phyloP scores from a whole-genome alignment of 2,888 invertebrate species.

The Chrysotoxum bicinctum region DNA sequence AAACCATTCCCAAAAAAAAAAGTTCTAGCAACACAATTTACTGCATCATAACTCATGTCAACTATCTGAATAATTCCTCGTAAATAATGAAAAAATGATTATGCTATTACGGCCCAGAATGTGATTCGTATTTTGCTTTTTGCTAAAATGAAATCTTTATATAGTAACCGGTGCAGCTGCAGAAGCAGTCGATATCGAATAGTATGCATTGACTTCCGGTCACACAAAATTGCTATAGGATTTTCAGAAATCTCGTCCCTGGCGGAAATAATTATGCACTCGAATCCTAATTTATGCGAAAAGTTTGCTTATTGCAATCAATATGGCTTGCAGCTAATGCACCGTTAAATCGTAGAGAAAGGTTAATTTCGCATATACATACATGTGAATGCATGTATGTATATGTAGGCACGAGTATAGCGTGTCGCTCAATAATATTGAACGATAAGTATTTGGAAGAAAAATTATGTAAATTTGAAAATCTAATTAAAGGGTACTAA shows the following conservation, averaged over 20 bases:
- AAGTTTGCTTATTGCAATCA: constrained; percentile 22
- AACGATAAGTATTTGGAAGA: not conserved
- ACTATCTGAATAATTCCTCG: constrained; percentile 41
- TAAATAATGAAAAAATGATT: constrained; percentile 51
- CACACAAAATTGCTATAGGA: not conserved
- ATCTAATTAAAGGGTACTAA: too few species aligned
- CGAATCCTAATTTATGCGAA: constrained; percentile 16
- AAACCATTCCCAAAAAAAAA: not conserved
- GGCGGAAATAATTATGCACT: constrained; percentile 29
- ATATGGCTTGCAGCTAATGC: constrained; percentile 47
- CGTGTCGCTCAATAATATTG: constrained; percentile 36
- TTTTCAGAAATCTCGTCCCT: not conserved
- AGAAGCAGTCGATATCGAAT: not conserved
- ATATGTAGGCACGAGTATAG: too few species aligned
- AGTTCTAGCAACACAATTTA: constrained; percentile 44
- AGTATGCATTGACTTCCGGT: constrained; percentile 23
- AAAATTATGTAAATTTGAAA: not conserved
- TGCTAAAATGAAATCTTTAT: not conserved
- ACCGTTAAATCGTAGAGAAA: constrained; percentile 29
- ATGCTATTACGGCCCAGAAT: constrained; percentile 35
- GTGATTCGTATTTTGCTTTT: not conserved
- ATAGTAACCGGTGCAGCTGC: not conserved
- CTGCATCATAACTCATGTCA: constrained; percentile 67
- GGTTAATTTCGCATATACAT: constrained; percentile 29
- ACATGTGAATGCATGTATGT: too few species aligned